Base-by-base conservation (phyloP, 1,140 invertebrate genomes). In the Pteromalus puparum region DNA sequence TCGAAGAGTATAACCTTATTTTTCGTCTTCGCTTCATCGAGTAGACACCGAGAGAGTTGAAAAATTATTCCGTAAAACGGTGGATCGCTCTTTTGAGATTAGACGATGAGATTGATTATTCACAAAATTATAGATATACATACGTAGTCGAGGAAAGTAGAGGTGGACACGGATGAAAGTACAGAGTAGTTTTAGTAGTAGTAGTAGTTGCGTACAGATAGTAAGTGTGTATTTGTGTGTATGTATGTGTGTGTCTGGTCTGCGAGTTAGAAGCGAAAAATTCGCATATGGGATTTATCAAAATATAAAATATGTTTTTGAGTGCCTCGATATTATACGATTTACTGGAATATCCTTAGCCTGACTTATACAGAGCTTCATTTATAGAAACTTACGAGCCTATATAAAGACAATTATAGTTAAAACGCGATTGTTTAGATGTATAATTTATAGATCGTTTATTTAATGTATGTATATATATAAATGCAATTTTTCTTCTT, bases 71-170 rank as follows among this genome's bases (percentile, higher is more conserved):
- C 38, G 10, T 42, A 10, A 42, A 42, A 42, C 38, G 10, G 9
- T 42, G 84, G 65, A 53, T 28, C 65, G 73, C 76, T 78, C 76
- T 18, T 48, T 18, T 13, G 4, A 24, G 65, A 67, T 67, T 12
- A 67, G 24, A n/a, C 21, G 24, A 26, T 18, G 65, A 67, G 24
- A 67, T 67, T 68, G 30, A 85, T 24, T 46, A 75, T 67, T 75
- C 42, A 30, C 76, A 73, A 78, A 81, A 81, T 68, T 78, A 74
- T 82, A 61, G 24, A 24, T 81, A 75, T 73, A 65, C 30, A 81
- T 72, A 34, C 30, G 30, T 75, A 70, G 21, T 28, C 10, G 24
- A 28, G 67, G 24, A 70, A 70, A 70, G 67, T 10, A 28, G 67
- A 70, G 10, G 18, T 28, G 2, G 2, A 26, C 12, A 28, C 67